Conservation (phyloP, 2,888 invertebrate species). For the Phasia obesa region DNA sequence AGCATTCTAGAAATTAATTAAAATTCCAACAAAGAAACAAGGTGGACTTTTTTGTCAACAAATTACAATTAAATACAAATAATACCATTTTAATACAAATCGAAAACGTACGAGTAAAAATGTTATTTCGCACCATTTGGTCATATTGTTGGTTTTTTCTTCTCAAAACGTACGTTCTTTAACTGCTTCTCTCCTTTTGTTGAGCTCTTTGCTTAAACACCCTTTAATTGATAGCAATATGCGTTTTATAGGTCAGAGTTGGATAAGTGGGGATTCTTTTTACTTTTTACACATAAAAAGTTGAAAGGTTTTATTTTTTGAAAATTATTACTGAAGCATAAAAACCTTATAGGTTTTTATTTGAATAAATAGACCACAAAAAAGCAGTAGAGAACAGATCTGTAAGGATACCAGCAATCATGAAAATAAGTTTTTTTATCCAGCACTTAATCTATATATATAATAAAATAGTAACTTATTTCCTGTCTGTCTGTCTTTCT, state of each 20-base stretch:
- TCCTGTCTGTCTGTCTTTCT: too few species aligned
- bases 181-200: conserved; percentile 25
- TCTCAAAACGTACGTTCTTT: conserved; percentile 19
- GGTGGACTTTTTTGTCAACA: conserved; percentile 63
- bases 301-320: too few species aligned
- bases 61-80: conserved; percentile 71
- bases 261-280: not conserved
- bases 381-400: too few species aligned
- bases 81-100: conserved; percentile 70
- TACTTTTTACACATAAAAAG: too few species aligned
- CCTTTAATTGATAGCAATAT: conserved; percentile 46
- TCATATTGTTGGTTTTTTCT: conserved; percentile 33
- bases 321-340: too few species aligned
- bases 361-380: too few species aligned
- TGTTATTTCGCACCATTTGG: conserved; percentile 70
- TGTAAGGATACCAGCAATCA: too few species aligned
- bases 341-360: too few species aligned
- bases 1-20: conserved; percentile 71
- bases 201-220: conserved; percentile 33
- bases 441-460: too few species aligned
- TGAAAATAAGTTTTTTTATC: too few species aligned
- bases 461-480: too few species aligned
- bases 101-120: conserved; percentile 67
- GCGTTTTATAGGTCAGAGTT: conserved; percentile 16
- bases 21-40: conserved; percentile 63